phyloP scores from a whole-genome alignment of 30 jellyfish, hydroid and myxozoan genomes.

The Rhopilema esculentum region DNA sequence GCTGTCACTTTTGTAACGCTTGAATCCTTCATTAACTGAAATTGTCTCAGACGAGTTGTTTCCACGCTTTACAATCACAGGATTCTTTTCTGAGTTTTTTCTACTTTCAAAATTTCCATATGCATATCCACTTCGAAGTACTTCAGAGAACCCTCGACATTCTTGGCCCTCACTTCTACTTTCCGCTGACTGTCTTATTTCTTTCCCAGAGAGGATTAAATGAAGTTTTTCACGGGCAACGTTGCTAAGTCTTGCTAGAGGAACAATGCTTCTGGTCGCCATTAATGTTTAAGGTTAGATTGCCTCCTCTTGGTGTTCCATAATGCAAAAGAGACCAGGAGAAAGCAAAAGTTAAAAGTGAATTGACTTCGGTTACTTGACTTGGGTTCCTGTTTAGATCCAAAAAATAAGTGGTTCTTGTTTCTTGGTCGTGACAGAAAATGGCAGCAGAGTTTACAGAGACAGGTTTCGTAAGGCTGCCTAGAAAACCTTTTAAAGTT shows the following conservation, averaged over 20 bases:
- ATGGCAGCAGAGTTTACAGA: too few species aligned
- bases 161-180: neutral
- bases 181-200: neutral
- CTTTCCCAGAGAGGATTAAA: slow-evolving; percentile 29
- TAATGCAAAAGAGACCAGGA: neutral
- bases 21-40: neutral
- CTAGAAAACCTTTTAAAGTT: slow-evolving; percentile 53
- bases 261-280: slow-evolving; percentile 12
- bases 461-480: too few species aligned
- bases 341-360: neutral
- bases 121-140: neutral
- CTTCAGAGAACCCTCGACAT: slow-evolving; percentile 3
- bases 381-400: too few species aligned
- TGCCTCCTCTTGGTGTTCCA: neutral
- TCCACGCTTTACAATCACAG: neutral
- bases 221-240: slow-evolving; percentile 28
- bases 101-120: neutral
- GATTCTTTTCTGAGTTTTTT: neutral
- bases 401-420: too few species aligned
- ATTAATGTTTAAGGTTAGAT: neutral
- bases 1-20: neutral
- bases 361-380: too few species aligned
- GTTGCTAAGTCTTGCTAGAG: slow-evolving; percentile 19
- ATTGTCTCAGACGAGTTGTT: neutral
- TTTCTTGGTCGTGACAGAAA: too few species aligned